Evolutionary conservation across 2,888 invertebrate genomes (phyloP).

Genomic region (Reticulitermes lucifugus): DNA sequence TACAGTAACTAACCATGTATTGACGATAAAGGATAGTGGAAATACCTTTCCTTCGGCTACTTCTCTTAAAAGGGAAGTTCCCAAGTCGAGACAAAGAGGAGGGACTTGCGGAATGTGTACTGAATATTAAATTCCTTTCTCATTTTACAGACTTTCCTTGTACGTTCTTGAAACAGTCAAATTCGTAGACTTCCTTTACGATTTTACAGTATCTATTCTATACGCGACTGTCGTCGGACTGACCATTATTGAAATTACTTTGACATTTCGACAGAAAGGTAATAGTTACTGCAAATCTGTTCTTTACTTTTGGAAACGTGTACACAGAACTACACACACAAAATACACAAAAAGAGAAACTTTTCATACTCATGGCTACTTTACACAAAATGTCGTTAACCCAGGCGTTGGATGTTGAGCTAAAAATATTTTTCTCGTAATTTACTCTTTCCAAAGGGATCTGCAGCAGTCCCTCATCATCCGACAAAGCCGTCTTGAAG

Average conservation of each 20-base stretch:
- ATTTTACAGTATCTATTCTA: neutral
- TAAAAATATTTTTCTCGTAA: too few species aligned
- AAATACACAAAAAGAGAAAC: neutral
- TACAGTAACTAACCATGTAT: conserved; percentile 16
- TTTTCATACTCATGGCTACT: too few species aligned
- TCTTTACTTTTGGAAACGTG: too few species aligned
- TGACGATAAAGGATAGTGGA: neutral
- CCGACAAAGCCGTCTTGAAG: too few species aligned
- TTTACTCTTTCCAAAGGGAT: too few species aligned
- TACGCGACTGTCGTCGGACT: too few species aligned
- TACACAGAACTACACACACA: neutral
- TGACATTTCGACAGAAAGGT: neutral
- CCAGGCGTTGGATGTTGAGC: too few species aligned
- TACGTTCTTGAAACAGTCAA: conserved; percentile 9
- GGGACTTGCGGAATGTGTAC: conserved; percentile 38
- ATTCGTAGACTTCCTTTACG: neutral
- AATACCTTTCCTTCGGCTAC: neutral
- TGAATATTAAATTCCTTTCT: conserved; percentile 45
- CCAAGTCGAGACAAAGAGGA: conserved; percentile 33
- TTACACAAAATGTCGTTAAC: too few species aligned
- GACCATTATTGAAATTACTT: neutral
- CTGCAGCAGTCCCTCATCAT: too few species aligned
- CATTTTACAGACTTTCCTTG: conserved; percentile 3
- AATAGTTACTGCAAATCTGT: too few species aligned
- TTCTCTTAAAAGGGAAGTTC: neutral